Percentiles rank a stretch among this genome's conserved stretches.
These are phyloP conservation scores for Oreamnos americanus DNA, from an alignment of 2,113 vertebrate genomes.

Conservation along the genomic window DNA sequence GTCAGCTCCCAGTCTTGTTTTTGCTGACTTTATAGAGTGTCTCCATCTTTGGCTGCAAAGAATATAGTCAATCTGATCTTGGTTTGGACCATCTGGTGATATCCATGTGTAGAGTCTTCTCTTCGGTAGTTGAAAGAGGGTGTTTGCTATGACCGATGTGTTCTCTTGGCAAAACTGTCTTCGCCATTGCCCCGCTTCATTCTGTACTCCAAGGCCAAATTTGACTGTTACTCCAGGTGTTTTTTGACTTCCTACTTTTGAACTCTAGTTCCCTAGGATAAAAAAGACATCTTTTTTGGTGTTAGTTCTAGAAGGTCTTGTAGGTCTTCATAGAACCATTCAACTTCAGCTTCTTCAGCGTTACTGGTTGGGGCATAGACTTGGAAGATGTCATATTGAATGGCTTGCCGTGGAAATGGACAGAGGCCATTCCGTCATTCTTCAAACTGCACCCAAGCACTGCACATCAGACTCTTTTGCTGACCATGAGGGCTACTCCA, in stretches of 20 bases:
- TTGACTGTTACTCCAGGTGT: fast-evolving
- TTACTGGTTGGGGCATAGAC: background rate
- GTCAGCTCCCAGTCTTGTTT: background rate
- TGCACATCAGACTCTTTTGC: background rate
- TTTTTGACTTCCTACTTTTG: background rate
- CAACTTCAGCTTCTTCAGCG: background rate
- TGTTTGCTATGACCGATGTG: background rate
- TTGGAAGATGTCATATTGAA: background rate
- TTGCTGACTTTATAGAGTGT: background rate
- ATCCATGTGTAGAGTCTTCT: background rate
- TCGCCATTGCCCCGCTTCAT: background rate
- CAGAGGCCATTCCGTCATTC: background rate
- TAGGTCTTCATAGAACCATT: background rate
- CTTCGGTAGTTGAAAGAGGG: background rate
- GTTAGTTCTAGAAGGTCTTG: background rate
- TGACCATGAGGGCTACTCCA: fast-evolving
- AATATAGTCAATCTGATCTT: background rate
- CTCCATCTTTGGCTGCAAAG: background rate
- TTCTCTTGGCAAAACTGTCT: background rate
- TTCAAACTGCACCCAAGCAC: background rate
- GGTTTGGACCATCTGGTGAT: background rate
- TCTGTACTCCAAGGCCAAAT: background rate
- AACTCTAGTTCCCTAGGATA: background rate
- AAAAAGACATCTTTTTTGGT: background rate
- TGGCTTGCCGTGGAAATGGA: fast-evolving